These are phyloP conservation scores for Serranus cabrilla DNA, from an alignment of 2,797 vertebrate species.

Conservation along the genomic window DNA sequence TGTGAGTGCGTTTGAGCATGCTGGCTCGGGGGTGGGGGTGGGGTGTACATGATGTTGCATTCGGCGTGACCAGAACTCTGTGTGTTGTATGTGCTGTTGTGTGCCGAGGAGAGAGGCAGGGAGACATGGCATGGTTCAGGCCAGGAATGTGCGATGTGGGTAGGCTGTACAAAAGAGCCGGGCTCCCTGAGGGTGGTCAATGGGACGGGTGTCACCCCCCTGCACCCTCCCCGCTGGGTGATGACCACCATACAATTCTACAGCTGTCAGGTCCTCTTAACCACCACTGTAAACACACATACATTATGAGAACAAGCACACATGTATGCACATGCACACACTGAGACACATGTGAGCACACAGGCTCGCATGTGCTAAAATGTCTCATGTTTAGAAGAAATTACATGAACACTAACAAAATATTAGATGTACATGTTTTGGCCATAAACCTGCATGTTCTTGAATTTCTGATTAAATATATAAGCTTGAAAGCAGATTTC, in stretches of 20 bases:
- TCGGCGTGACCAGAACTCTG: constrained; percentile 52
- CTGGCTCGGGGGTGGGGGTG: background rate
- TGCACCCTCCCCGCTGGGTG: constrained; percentile 79
- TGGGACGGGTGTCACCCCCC: constrained; percentile 78
- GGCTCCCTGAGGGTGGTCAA: constrained; percentile 80
- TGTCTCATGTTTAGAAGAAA: background rate
- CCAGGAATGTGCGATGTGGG: constrained; percentile 81
- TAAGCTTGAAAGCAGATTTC: constrained; percentile 34
- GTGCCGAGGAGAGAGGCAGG: constrained; percentile 45
- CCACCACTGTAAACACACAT: constrained; percentile 58
- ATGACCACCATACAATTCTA: constrained; percentile 72
- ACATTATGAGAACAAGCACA: constrained; percentile 30
- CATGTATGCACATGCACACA: constrained; percentile 12
- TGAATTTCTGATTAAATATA: constrained; percentile 7
- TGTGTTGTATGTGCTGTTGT: constrained; percentile 60
- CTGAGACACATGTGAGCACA: constrained; percentile 21
- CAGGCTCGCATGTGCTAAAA: background rate
- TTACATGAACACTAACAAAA: constrained; percentile 13
- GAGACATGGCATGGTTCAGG: constrained; percentile 63
- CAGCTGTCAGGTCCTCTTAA: constrained; percentile 83
- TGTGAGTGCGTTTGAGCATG: constrained; percentile 56
- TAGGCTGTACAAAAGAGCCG: constrained; percentile 79
- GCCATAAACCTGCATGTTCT: constrained; percentile 10
- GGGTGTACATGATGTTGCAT: constrained; percentile 45
- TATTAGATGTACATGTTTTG: background rate